These are phyloP conservation scores for Crocidura indochinensis DNA, from an alignment of 2,797 vertebrate genomes.

Conservation along the genomic window DNA sequence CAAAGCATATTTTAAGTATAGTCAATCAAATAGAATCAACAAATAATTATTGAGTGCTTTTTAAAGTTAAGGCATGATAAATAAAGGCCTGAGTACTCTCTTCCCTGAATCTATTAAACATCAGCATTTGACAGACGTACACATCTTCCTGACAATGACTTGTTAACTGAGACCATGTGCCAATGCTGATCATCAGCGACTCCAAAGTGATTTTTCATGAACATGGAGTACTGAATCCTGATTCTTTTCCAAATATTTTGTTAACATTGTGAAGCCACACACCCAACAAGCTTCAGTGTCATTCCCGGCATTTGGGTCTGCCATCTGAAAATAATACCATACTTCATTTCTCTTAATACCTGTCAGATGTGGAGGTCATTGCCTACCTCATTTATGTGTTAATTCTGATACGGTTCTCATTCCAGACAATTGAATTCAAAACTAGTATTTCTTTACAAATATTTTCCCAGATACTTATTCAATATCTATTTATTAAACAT, in stretches of 20 bases:
- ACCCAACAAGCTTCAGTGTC: neutral
- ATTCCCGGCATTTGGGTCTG: constrained; percentile 23
- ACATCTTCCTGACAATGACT: neutral
- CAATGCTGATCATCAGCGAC: constrained; percentile 3
- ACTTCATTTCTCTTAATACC: constrained; percentile 60
- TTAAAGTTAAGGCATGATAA: constrained; percentile 23
- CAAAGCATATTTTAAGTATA: constrained; percentile 68
- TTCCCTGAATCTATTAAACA: constrained; percentile 19
- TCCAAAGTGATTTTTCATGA: neutral
- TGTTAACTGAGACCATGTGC: neutral
- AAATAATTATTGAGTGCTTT: constrained; percentile 30
- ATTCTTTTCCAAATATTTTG: constrained; percentile 31
- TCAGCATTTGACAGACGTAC: neutral
- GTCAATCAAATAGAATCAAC: constrained; percentile 53
- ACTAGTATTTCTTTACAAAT: constrained; percentile 27
- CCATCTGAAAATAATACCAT: constrained; percentile 47
- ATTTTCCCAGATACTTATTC: neutral
- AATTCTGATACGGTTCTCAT: constrained; percentile 13
- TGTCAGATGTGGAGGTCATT: constrained; percentile 21
- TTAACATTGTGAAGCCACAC: constrained; percentile 39
- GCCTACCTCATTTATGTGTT: neutral
- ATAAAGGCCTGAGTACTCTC: constrained; percentile 24
- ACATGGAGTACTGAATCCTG: neutral
- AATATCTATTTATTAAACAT: neutral
- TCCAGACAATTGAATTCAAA: constrained; percentile 57